phyloP scores from a whole-genome alignment of 2,797 vertebrate genomes.

The Myotis myotis region DNA sequence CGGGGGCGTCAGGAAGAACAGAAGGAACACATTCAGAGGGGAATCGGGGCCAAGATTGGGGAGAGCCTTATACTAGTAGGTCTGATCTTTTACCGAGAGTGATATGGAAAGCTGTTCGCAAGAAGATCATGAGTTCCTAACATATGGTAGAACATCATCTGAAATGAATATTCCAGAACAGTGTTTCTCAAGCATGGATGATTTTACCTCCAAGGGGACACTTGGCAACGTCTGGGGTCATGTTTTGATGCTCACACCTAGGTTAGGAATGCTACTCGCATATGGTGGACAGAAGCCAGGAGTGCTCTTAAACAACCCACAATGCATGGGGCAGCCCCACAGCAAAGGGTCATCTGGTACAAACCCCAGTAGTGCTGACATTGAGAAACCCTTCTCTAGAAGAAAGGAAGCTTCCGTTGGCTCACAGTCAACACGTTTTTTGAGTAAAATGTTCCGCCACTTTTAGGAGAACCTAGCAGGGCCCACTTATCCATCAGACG shows the following conservation, averaged over 20 bases:
- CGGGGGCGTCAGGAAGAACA: accelerated
- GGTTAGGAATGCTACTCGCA: neutral
- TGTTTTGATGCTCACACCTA: neutral
- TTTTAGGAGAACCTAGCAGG: neutral
- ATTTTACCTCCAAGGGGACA: neutral
- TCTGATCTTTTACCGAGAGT: neutral
- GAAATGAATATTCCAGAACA: neutral
- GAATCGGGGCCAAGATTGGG: neutral
- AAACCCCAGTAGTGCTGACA: neutral
- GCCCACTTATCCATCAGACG: neutral
- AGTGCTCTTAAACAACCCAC: neutral
- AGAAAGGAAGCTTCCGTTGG: neutral
- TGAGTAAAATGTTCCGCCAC: neutral
- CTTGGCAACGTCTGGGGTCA: neutral
- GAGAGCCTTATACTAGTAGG: neutral
- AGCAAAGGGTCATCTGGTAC: neutral
- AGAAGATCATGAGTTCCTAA: neutral
- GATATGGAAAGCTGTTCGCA: neutral
- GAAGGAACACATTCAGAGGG: neutral
- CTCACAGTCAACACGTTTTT: neutral
- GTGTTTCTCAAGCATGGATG: neutral
- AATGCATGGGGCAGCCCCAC: neutral
- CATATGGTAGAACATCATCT: neutral
- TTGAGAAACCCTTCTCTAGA: neutral
- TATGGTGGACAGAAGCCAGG: neutral